Conservation (phyloP, 2,888 invertebrate species). For the Clostera curtula region DNA sequence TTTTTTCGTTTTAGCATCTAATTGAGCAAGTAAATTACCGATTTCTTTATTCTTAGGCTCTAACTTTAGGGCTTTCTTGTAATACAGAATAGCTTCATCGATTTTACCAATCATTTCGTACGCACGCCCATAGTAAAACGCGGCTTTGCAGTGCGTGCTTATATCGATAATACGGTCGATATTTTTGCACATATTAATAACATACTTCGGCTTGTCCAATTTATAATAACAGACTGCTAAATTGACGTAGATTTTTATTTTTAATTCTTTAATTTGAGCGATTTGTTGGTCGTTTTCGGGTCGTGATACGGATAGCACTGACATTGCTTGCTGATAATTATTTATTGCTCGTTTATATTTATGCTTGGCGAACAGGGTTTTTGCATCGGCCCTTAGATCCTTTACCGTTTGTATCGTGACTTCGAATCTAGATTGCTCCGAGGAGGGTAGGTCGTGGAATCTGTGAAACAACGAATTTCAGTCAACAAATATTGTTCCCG, state of each 20-base stretch:
- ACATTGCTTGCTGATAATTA: slow-evolving; percentile 49
- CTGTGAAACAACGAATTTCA: slow-evolving; percentile 28
- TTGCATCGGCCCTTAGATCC: slow-evolving; percentile 42
- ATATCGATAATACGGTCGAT: slow-evolving; percentile 43
- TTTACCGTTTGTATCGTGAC: slow-evolving; percentile 44
- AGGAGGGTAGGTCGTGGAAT: slow-evolving; percentile 50
- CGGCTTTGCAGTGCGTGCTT: slow-evolving; percentile 49
- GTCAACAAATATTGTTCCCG: too few relatives aligned
- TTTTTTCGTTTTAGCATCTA: slow-evolving; percentile 37
- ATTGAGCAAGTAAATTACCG: slow-evolving; percentile 36
- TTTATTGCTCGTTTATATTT: slow-evolving; percentile 40
- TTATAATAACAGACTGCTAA: slow-evolving; percentile 57
- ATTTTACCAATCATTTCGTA: slow-evolving; percentile 41
- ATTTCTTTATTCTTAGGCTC: slow-evolving; percentile 63
- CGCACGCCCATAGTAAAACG: slow-evolving; percentile 53
- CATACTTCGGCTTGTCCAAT: slow-evolving; percentile 46
- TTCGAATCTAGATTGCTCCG: slow-evolving; percentile 49
- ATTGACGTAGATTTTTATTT: slow-evolving; percentile 45
- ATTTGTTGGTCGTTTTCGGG: slow-evolving; percentile 34
- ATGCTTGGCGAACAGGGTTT: slow-evolving; percentile 35
- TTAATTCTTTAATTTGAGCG: slow-evolving; percentile 36
- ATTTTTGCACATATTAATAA: slow-evolving; percentile 49
- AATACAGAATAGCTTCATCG: slow-evolving; percentile 43
- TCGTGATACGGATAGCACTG: slow-evolving; percentile 36
- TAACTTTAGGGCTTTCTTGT: slow-evolving; percentile 53